These are phyloP conservation scores for Gymnobelideus leadbeateri DNA, from an alignment of 2,113 vertebrate species.

Conservation along the genomic window DNA sequence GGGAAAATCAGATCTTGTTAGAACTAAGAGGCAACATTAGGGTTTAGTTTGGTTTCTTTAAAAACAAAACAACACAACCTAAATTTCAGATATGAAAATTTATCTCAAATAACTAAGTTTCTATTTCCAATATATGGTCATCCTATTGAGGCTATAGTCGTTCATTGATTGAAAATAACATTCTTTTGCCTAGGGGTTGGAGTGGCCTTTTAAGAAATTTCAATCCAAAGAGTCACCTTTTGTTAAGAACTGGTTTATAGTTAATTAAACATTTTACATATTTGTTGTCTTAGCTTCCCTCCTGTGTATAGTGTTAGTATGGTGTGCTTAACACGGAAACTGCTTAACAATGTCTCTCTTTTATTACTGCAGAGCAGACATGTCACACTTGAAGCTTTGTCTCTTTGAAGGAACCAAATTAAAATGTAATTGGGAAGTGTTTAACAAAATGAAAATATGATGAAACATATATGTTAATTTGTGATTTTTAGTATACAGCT, in stretches of 20 bases:
- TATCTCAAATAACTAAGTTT: background rate
- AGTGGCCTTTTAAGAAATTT: background rate
- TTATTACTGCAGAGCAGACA: background rate
- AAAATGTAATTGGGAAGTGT: background rate
- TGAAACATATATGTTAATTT: background rate
- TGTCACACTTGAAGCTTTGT: background rate
- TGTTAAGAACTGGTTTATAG: background rate
- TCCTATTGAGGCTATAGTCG: background rate
- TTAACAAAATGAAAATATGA: background rate
- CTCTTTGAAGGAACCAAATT: background rate
- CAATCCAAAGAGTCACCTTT: background rate
- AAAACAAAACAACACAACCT: background rate
- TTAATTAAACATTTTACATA: background rate
- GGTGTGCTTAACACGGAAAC: background rate
- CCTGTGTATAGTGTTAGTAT: background rate
- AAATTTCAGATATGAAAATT: background rate
- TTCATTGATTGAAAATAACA: background rate
- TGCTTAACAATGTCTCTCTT: background rate
- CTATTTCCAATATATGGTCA: background rate
- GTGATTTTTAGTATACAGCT: background rate
- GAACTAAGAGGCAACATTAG: background rate
- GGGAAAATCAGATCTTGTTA: background rate
- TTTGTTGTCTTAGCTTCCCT: background rate
- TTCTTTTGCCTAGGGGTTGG: background rate
- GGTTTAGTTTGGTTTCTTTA: background rate